Percentiles rank a stretch among this genome's conserved stretches.
Evolutionary conservation across 2,113 vertebrate genomes (phyloP).

Genomic region (Capra hircus): DNA sequence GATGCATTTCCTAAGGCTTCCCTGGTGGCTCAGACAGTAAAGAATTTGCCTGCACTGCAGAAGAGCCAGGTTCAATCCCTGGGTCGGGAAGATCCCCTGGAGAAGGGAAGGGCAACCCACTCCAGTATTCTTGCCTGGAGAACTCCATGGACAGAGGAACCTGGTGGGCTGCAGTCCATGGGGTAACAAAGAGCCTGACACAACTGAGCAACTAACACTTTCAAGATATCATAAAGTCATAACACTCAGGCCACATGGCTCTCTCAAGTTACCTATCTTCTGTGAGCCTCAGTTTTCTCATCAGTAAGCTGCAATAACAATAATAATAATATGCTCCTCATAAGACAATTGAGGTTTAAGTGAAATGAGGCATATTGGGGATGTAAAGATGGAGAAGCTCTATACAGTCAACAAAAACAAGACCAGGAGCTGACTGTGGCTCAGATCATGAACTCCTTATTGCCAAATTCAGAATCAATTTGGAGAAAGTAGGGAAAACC

Average conservation of each 20-base stretch:
- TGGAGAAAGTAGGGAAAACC: no score
- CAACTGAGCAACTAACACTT: neutral
- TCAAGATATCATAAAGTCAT: neutral
- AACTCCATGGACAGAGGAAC: neutral
- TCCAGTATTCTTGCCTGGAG: neutral
- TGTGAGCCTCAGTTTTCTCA: neutral
- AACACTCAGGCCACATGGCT: rapidly evolving
- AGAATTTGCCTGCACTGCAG: neutral
- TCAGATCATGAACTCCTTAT: no score
- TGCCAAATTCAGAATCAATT: no score
- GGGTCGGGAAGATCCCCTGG: neutral
- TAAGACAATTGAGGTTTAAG: neutral
- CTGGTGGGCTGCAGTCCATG: neutral
- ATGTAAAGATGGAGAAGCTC: neutral
- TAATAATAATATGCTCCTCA: neutral
- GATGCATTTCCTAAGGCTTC: neutral
- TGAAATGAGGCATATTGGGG: neutral
- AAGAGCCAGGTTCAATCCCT: neutral
- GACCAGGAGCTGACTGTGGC: no score
- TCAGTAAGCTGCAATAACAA: neutral
- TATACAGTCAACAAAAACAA: no score
- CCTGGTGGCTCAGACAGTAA: neutral
- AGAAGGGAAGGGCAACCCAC: neutral
- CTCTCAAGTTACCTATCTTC: neutral
- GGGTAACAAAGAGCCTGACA: neutral